Conservation (phyloP, 2,113 vertebrate species). For the Leptocoma aspasia region DNA sequence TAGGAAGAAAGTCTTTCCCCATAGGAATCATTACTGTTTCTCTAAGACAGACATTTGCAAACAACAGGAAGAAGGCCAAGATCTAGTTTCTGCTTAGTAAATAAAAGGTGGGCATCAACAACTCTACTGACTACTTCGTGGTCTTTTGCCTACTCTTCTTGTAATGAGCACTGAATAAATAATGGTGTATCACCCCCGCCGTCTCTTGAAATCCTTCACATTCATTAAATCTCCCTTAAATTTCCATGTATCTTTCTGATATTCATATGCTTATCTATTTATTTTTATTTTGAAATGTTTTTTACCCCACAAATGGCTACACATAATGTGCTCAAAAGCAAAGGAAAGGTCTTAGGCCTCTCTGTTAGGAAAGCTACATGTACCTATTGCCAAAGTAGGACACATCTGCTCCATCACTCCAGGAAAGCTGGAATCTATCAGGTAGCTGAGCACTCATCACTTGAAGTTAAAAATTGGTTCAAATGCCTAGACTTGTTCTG, state of each 20-base stretch:
- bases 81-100: background rate
- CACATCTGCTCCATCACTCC: background rate
- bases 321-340: background rate
- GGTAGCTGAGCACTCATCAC: background rate
- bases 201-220: background rate
- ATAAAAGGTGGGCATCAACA: background rate
- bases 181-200: rapidly evolving
- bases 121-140: background rate
- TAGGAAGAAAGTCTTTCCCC: background rate
- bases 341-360: background rate
- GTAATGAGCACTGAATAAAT: background rate
- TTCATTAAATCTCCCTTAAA: background rate
- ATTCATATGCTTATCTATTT: background rate
- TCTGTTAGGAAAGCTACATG: background rate
- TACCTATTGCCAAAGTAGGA: background rate
- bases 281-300: background rate
- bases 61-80: background rate
- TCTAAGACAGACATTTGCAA: background rate
- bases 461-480: background rate
- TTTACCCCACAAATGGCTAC: background rate
- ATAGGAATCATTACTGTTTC: background rate
- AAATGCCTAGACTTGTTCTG: background rate
- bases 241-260: background rate
- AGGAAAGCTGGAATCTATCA: background rate
- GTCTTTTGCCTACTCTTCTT: background rate